A percentile compares a stretch with the other conserved stretches of the same genome.
phyloP scores from a whole-genome alignment of 2,113 vertebrate genomes.

The Vidua chalybeata region DNA sequence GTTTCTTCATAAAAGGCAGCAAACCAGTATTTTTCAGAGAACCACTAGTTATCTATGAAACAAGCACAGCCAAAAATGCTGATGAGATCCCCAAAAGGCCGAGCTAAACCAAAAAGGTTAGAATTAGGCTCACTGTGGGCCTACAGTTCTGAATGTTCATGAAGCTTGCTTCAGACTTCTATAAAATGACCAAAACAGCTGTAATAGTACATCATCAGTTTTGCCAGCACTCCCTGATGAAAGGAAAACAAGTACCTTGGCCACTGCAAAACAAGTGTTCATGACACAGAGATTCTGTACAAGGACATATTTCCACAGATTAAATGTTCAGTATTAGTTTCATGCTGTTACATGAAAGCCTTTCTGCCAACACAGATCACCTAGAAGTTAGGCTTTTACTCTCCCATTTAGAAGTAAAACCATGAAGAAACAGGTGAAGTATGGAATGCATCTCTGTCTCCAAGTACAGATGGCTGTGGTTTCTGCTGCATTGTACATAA shows the following conservation, averaged over 20 bases:
- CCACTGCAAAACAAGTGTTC: background rate
- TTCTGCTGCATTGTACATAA: accelerated
- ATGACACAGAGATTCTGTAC: background rate
- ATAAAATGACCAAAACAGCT: background rate
- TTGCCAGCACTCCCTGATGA: background rate
- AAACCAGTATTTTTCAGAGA: background rate
- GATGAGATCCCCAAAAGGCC: background rate
- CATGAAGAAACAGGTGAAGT: background rate
- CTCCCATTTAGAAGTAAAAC: background rate
- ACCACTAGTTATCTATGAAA: background rate
- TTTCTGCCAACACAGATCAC: background rate
- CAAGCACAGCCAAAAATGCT: background rate
- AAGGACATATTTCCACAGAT: background rate
- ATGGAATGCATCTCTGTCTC: background rate
- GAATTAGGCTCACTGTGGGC: background rate
- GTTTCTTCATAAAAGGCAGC: background rate
- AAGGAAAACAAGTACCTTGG: background rate
- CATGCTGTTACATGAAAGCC: background rate
- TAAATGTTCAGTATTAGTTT: background rate
- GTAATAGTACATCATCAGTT: background rate
- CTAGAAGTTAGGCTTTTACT: background rate
- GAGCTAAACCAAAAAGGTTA: background rate
- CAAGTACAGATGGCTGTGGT: background rate
- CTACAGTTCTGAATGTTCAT: background rate
- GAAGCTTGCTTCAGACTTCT: background rate